Conservation (phyloP, 1,140 invertebrate species). For the Achatina immaculata region DNA sequence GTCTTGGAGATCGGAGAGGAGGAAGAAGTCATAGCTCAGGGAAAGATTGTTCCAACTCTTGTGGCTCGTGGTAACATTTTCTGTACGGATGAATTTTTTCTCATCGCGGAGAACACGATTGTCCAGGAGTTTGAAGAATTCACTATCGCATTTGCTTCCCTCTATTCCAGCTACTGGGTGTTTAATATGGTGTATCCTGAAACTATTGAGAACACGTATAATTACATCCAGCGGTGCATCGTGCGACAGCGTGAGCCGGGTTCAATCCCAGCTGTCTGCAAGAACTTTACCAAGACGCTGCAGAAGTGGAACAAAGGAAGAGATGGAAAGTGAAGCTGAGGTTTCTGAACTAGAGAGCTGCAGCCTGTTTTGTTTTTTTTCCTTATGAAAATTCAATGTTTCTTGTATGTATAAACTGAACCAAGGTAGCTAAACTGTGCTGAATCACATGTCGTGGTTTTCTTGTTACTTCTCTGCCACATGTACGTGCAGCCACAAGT, state of each 20-base stretch:
- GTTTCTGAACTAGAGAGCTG: no score
- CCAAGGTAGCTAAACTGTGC: no score
- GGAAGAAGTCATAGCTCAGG: slow-evolving; percentile 61
- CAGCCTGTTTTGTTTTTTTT: no score
- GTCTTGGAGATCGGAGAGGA: slow-evolving; percentile 63
- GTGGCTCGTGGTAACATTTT: slow-evolving; percentile 64
- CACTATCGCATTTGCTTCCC: slow-evolving; percentile 63
- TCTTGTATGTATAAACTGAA: no score
- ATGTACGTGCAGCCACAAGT: no score
- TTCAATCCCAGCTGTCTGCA: slow-evolving; percentile 21
- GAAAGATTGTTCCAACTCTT: slow-evolving; percentile 65
- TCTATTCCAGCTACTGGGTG: slow-evolving; percentile 67
- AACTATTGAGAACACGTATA: slow-evolving; percentile 64
- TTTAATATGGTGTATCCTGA: slow-evolving; percentile 68
- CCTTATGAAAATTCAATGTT: no score
- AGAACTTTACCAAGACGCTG: slow-evolving; percentile 35
- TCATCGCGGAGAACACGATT: slow-evolving; percentile 65
- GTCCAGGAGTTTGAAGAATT: slow-evolving; percentile 68
- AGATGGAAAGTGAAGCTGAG: slow-evolving; percentile 28
- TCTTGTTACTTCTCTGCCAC: no score
- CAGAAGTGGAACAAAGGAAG: slow-evolving; percentile 37
- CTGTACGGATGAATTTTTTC: slow-evolving; percentile 65
- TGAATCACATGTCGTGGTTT: no score
- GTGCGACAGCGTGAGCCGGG: slow-evolving; percentile 35
- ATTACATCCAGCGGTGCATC: slow-evolving; percentile 61